Base-by-base conservation (phyloP, 2,888 invertebrate species). In the Coenonympha glycerion region DNA sequence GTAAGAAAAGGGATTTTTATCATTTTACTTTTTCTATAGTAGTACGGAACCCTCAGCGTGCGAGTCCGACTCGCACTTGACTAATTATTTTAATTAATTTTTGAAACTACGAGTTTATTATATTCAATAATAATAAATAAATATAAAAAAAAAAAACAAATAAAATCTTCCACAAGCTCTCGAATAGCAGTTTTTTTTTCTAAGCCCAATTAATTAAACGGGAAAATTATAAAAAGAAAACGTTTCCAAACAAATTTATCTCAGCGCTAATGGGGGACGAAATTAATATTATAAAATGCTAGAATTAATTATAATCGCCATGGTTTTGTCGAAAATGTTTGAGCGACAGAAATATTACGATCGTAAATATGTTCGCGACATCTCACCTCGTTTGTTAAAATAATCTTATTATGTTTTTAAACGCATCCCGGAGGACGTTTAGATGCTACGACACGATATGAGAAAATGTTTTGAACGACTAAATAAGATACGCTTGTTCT, bases 281-380 rank as follows among this genome's bases (percentile, higher is more conserved):
- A 57, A 33, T 33, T 33, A 33, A 33, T 33, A 33, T 33, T 16
- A 33, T 16, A 33, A 3, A 8, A 47, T 45, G 34, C 9, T 34
- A 4, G 30, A 16, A 30, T 21, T 42, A 42, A 45, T 24, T 33
- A 11, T 34, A 15, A 21, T 24, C 22, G 6, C 33, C 5, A 21
- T 31, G 31, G 19, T 13, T 51, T 26, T 15, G 53, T 49, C 53
- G 28, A 56, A 56, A 52, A 56, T 56, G 52, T 24, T 8, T 33
- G 33, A 15, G 22, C 44, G 45, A 48, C 51, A 62, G 61, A 61
- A 62, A 61, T 67, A 67, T 65, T 30, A 16, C 60, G 62, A 58
- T 61, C 64, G 48, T 77, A 76, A 76, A 79, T 71, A 69, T 56
- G 69, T 77, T 69, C 54, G 56, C 76, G 63, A 47, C 57, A 45